phyloP scores from a whole-genome alignment of 2,888 invertebrate species.

The Caenorhabditis macrosperma region DNA sequence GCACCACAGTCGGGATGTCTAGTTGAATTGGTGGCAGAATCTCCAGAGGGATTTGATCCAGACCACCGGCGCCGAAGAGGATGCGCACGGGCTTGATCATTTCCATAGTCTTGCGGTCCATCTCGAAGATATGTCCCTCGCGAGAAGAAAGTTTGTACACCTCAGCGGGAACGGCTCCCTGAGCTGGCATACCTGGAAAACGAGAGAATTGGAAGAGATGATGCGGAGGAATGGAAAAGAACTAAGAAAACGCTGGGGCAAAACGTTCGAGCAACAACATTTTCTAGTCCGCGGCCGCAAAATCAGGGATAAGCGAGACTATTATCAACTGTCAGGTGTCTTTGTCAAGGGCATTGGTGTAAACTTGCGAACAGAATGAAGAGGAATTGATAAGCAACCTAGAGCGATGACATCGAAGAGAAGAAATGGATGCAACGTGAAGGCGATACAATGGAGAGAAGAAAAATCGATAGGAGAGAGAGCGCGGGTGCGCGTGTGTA shows the following conservation, averaged over 20 bases:
- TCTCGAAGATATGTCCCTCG: constrained; percentile 1
- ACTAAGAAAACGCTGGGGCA: background rate
- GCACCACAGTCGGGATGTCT: background rate
- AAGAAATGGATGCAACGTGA: no score
- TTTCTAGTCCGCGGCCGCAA: constrained; percentile 1
- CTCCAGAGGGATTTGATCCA: constrained; percentile 6
- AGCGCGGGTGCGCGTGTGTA: background rate
- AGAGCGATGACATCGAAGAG: no score
- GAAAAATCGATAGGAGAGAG: background rate
- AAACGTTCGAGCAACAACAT: background rate
- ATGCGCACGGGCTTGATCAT: constrained; percentile 19
- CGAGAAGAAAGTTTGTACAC: constrained; percentile 19
- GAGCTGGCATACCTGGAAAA: constrained; percentile 9
- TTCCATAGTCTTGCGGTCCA: constrained; percentile 12
- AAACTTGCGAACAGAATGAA: background rate
- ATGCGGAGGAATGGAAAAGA: no score
- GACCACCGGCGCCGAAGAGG: constrained; percentile 9
- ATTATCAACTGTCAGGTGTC: background rate
- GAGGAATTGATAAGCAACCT: background rate
- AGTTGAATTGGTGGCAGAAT: constrained; percentile 9
- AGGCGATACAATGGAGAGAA: no score
- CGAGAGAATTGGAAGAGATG: no score
- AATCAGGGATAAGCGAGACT: background rate
- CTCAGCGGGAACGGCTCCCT: background rate
- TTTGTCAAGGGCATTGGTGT: background rate